These are phyloP conservation scores for Thymelicus acteon DNA, from an alignment of 2,888 invertebrate species.

Conservation along the genomic window DNA sequence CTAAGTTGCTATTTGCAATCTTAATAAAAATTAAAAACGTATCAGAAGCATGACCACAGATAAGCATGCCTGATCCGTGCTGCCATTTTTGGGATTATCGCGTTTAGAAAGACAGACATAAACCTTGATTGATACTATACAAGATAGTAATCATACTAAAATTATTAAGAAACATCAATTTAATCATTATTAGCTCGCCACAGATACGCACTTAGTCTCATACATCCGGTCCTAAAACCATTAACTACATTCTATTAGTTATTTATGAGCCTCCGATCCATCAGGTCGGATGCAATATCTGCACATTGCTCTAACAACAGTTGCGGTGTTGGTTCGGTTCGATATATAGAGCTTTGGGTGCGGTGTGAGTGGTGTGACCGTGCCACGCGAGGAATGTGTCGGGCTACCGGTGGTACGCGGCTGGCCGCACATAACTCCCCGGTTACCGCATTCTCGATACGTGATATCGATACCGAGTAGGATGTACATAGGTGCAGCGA, in stretches of 20 bases:
- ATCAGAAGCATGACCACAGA: too few species aligned
- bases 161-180: background rate
- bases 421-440: conserved; percentile 54
- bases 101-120: too few species aligned
- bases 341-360: conserved; percentile 9
- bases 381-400: conserved; percentile 54
- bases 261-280: conserved; percentile 20
- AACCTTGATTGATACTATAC: too few species aligned
- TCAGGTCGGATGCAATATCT: conserved; percentile 23
- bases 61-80: too few species aligned
- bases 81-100: too few species aligned
- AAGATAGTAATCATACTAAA: too few species aligned
- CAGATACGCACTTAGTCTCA: background rate
- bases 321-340: conserved; percentile 25
- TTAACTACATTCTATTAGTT: conserved; percentile 2
- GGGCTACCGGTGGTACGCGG: conserved; percentile 50
- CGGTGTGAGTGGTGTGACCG: conserved; percentile 52
- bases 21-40: too few species aligned
- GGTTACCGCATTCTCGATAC: conserved; percentile 51
- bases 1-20: too few species aligned
- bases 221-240: background rate
- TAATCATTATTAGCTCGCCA: background rate
- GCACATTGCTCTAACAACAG: conserved; percentile 7
- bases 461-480: conserved; percentile 48
- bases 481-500: too few species aligned